Base-by-base conservation (phyloP, 2,888 invertebrate species). In the Dryomyza anilis region DNA sequence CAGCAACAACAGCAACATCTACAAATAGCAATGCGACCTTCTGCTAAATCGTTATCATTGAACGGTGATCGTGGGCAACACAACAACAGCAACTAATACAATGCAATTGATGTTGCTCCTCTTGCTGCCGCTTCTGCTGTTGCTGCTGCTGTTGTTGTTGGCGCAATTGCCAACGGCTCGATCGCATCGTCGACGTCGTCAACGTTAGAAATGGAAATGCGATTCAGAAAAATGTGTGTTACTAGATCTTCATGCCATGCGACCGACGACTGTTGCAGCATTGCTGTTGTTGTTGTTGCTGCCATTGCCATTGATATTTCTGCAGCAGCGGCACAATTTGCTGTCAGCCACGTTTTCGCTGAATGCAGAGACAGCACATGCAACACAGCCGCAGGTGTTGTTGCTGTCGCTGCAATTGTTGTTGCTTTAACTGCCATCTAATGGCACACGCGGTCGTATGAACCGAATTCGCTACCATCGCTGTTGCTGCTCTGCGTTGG, bases 221-320 rank as follows among this genome's bases (percentile, higher is more conserved):
- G 39, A 56, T 39, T 23, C 36, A 56, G 7, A 39, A 43, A 39
- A 72, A 79, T 79, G 78, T 79, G 77, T 79, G 79, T 79, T 79
- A 79, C 79, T 79, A 77, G 79, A 79, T 78, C 79, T 78, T 74
- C 70, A 68, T 19, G 25, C 29, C 14, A 56, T 14, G 19, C n/a
- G n/a, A n/a, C n/a, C n/a, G n/a, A n/a, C n/a, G n/a, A 10, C n/a
- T 16, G 16, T 16, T 30, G 19, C 16, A 1, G 29, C 30, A n/a
- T 6, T 30, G 48, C 19, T 46, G 46, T 46, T 46, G 7, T 46
- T 19, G 23, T 14, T 16, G 14, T 46, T 46, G 2, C 19, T 46
- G 5, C 19, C 8, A 2, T 53, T 14, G 29, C n/a, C 30, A 30
- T 55, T 30, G 12, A 36, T n/a, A n/a, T 56, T 14, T n/a, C 8